These are phyloP conservation scores for Psittacula echo DNA, from an alignment of 2,797 vertebrate genomes.

Conservation along the genomic window DNA sequence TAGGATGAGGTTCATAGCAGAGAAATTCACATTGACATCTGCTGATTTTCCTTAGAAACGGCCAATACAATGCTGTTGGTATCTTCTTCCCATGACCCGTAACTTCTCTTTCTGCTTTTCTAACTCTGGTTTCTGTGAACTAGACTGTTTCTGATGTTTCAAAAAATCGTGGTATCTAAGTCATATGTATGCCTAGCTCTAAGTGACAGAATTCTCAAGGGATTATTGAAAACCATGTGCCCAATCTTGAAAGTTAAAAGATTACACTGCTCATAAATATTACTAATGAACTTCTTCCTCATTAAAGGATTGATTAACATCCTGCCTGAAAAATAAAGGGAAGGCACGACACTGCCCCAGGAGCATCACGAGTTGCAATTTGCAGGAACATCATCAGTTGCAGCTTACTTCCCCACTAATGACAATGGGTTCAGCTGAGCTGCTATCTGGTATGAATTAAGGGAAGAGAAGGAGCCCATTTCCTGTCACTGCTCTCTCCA, in stretches of 20 bases:
- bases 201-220: background rate
- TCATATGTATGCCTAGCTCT: background rate
- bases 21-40: background rate
- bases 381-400: background rate
- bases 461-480: background rate
- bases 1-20: background rate
- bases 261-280: background rate
- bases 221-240: background rate
- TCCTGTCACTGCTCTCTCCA: background rate
- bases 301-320: constrained; percentile 20
- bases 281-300: background rate
- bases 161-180: background rate
- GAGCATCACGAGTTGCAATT: constrained; percentile 29
- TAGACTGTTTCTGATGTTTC: background rate
- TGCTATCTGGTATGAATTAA: background rate
- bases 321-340: constrained; percentile 33
- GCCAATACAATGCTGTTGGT: background rate
- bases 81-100: background rate
- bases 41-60: background rate
- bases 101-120: background rate
- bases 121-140: background rate
- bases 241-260: background rate
- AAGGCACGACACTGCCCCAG: background rate
- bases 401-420: constrained; percentile 23
- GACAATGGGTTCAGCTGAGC: background rate